Conservation (phyloP, 2,888 invertebrate genomes). For the Amphipoea lucens region DNA sequence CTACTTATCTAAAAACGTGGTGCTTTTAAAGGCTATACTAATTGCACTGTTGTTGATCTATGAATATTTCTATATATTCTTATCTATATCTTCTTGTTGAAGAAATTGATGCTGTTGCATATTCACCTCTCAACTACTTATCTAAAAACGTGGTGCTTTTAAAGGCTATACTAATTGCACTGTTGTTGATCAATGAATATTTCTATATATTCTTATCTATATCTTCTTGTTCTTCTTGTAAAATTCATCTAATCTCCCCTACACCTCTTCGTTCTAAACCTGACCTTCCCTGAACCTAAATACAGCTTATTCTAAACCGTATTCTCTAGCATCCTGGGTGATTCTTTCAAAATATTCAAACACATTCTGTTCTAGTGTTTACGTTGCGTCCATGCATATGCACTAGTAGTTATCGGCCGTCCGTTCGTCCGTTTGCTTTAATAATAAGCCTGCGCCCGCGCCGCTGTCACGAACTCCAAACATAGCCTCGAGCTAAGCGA, state of each 20-base stretch:
- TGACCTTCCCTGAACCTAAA: background rate
- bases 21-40: background rate
- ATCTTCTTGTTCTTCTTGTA: background rate
- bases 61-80: background rate
- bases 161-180: background rate
- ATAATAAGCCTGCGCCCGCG: constrained; percentile 86
- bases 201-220: background rate
- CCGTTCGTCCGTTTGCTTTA: constrained; percentile 87
- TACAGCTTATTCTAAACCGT: background rate
- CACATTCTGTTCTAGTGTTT: constrained; percentile 79
- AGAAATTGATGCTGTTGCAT: too few relatives aligned
- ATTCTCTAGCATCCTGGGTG: constrained; percentile 31
- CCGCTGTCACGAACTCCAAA: constrained; percentile 88
- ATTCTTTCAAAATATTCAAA: constrained; percentile 62
- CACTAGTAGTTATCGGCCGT: constrained; percentile 87
- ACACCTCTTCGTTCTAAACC: background rate
- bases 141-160: background rate
- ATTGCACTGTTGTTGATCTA: background rate
- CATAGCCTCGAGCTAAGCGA: constrained; percentile 78
- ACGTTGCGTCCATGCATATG: constrained; percentile 86
- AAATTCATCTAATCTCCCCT: background rate
- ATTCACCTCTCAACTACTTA: background rate
- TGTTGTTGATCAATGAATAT: background rate
- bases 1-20: background rate
- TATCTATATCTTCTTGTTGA: background rate